Conservation (phyloP, 1,140 invertebrate species). For the Nasonia longicornis region DNA sequence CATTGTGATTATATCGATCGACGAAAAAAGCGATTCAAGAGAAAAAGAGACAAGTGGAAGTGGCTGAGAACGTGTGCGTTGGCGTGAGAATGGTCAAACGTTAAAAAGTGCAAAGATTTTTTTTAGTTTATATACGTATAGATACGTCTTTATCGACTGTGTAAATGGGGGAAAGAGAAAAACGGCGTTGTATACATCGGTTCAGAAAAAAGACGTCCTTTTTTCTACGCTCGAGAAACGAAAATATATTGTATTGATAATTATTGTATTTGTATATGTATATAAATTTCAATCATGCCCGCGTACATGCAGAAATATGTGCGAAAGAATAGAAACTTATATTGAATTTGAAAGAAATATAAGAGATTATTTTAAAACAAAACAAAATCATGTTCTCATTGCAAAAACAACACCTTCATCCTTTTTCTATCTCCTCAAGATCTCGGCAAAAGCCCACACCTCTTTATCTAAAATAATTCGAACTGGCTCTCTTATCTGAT, state of each 20-base stretch:
- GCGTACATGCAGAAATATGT: conserved; percentile 46
- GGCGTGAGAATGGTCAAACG: conserved; percentile 23
- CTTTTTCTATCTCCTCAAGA: not conserved
- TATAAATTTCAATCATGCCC: conserved; percentile 50
- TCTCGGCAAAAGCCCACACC: not conserved
- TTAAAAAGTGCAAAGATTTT: conserved; percentile 42
- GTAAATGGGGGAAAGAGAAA: conserved; percentile 7
- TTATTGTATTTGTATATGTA: conserved; percentile 61
- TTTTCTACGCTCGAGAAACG: conserved; percentile 52
- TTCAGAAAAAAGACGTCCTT: conserved; percentile 43
- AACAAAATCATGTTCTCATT: conserved; percentile 24
- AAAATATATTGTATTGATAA: conserved; percentile 56
- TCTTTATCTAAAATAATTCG: not conserved
- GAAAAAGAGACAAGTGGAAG: conserved; percentile 26
- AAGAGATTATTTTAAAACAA: conserved; percentile 64
- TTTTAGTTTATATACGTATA: conserved; percentile 25
- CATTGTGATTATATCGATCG: conserved; percentile 55
- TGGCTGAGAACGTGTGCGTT: not conserved
- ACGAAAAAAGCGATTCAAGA: conserved; percentile 15
- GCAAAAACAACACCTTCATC: not conserved
- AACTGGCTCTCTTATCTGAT: not conserved
- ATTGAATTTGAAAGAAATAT: conserved; percentile 61
- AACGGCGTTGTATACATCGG: conserved; percentile 15
- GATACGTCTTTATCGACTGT: conserved; percentile 42
- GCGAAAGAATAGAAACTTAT: conserved; percentile 55